Base-by-base conservation (phyloP, 2,797 vertebrate genomes). In the Harpagifer antarcticus region DNA sequence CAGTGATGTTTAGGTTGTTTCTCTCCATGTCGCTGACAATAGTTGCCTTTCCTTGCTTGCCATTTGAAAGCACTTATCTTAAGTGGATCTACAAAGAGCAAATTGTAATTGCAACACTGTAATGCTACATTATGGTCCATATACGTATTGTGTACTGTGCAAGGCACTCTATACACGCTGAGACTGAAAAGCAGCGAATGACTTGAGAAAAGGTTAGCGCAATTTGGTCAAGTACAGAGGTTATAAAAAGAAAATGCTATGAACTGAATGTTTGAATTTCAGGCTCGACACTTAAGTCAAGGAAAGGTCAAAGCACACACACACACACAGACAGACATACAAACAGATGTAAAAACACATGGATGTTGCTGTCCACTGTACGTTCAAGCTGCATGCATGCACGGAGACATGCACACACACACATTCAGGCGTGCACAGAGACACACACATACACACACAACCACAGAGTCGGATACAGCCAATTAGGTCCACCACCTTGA, bases 201-300 rank as follows among this genome's bases (percentile, higher is more conserved):
- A 92, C 90, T 91, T 88, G 61, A 85, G 88, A 87, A 93, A 94
- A 94, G 92, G 91, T 93, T 94, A 92, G 80, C 75, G 76, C 92
- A 90, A 93, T 93, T 92, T 92, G 86, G 82, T 88, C 91, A 87
- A 91, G 81, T 82, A 79, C 52, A 43, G 74, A 63, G 48, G 86
- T 87, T 87, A 81, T 87, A 84, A 87, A 90, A 89, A 82, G 75
- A 87, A 86, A 89, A 88, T 19, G 72, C 70, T 87, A 89, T 86
- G 80, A 83, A 75, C 76, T 74, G 67, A 88, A 84, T 76, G 85
- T 88, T 89, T 89, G 83, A 91, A 89, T 90, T 85, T 81, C 59
- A 87, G 88, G 62, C 47, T 74, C 49, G 3, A 90, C 91, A 82
- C 89, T 87, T 83, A 84, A 88, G 76, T 68, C 54, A 52, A 61